Percentiles rank a stretch among this genome's conserved stretches.
Evolutionary conservation across 2,113 vertebrate species (phyloP).

Genomic region (Tupaia chinensis): DNA sequence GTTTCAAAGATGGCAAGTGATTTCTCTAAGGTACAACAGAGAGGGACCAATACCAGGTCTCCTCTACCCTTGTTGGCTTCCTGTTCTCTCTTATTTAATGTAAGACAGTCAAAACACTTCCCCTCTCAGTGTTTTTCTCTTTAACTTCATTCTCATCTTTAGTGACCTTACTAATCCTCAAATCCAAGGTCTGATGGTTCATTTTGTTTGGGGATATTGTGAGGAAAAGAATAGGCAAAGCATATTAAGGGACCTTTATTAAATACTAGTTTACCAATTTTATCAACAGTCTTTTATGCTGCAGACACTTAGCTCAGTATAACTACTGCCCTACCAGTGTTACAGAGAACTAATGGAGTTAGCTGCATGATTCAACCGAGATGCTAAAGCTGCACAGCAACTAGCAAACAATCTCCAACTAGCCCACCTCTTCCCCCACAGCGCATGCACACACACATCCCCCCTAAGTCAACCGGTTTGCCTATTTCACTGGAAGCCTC

Average conservation of each 20-base stretch:
- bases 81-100: background rate
- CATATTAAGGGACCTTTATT: background rate
- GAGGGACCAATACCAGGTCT: background rate
- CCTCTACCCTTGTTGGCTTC: background rate
- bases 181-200: background rate
- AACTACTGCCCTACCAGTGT: background rate
- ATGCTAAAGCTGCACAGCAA: slow-evolving; percentile 4
- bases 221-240: background rate
- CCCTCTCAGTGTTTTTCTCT: background rate
- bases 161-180: background rate
- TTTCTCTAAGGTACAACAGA: background rate
- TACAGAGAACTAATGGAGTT: background rate
- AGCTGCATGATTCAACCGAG: background rate
- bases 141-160: background rate
- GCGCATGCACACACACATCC: background rate
- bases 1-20: background rate
- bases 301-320: background rate
- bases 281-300: background rate
- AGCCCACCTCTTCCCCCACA: background rate
- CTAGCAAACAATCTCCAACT: background rate
- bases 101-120: background rate
- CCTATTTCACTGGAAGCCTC: background rate
- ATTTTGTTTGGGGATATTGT: background rate
- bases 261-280: background rate
- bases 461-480: background rate